Percentiles rank a stretch among this genome's conserved stretches.
phyloP scores from a whole-genome alignment of 2,797 vertebrate species.

The Anomalospiza imberbis region DNA sequence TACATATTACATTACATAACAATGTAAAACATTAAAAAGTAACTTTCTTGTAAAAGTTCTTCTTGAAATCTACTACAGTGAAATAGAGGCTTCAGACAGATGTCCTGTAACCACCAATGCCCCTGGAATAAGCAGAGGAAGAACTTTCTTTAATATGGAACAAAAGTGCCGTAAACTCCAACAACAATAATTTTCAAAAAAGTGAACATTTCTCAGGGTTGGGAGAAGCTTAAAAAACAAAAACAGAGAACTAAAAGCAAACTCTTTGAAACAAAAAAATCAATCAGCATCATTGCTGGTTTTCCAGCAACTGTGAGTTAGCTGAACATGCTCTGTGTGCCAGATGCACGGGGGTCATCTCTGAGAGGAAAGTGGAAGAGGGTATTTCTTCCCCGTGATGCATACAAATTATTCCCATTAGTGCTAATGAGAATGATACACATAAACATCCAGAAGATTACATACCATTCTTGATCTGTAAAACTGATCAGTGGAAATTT shows the following conservation, averaged over 20 bases:
- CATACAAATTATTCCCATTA: constrained; percentile 60
- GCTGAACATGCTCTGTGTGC: constrained; percentile 35
- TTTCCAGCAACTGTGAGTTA: constrained; percentile 45
- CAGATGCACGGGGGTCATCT: constrained; percentile 37
- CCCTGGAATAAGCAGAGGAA: constrained; percentile 69
- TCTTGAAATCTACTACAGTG: constrained; percentile 73
- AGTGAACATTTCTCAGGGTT: constrained; percentile 55
- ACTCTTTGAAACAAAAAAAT: constrained; percentile 18
- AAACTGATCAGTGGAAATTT: constrained; percentile 65
- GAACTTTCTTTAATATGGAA: constrained; percentile 63
- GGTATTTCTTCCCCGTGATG: constrained; percentile 28
- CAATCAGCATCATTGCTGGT: constrained; percentile 10
- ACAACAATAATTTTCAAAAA: constrained; percentile 38
- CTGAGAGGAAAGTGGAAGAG: constrained; percentile 28
- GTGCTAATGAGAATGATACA: constrained; percentile 65
- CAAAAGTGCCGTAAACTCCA: constrained; percentile 24
- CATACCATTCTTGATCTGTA: constrained; percentile 65
- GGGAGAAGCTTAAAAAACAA: constrained; percentile 40
- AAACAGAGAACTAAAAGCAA: constrained; percentile 49
- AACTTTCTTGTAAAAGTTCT: constrained; percentile 75
- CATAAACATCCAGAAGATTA: constrained; percentile 66
- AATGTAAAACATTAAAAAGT: constrained; percentile 71
- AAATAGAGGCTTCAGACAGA: constrained; percentile 67
- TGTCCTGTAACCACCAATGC: constrained; percentile 64
- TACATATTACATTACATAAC: constrained; percentile 66